Evolutionary conservation across 2,113 vertebrate genomes (phyloP).

Genomic region (Cheirogaleus medius): DNA sequence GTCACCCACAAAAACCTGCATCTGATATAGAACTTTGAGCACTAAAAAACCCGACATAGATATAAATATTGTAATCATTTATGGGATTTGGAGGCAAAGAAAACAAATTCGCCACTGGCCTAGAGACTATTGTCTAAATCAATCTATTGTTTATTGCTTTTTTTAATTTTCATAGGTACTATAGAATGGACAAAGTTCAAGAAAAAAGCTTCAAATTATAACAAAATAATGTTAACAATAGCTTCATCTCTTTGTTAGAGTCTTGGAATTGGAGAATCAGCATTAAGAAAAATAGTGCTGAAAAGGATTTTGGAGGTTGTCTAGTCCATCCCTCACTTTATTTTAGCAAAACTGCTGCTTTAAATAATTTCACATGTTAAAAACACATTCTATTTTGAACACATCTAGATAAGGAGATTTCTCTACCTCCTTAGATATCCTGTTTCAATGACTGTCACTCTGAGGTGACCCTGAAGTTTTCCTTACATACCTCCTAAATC

Average conservation of each 20-base stretch:
- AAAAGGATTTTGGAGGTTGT: not conserved
- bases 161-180: not conserved
- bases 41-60: not conserved
- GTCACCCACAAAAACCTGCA: not conserved
- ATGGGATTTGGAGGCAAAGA: not conserved
- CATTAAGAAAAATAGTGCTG: not conserved
- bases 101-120: not conserved
- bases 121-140: not conserved
- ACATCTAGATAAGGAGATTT: conserved; percentile 39
- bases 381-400: conserved; percentile 60
- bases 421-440: not conserved
- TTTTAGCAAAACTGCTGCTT: not conserved
- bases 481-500: conserved; percentile 29
- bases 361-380: conserved; percentile 49
- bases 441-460: conserved; percentile 44
- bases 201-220: not conserved
- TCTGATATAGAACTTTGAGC: not conserved
- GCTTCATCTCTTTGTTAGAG: not conserved
- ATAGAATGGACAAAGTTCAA: not conserved
- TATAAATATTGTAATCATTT: not conserved
- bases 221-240: not conserved
- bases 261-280: not conserved
- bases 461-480: conserved; percentile 3
- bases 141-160: not conserved
- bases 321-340: not conserved